Percentiles rank a stretch among this genome's conserved stretches.
phyloP scores from a whole-genome alignment of 2,888 invertebrate genomes.

The Meteorus cinctellus region DNA sequence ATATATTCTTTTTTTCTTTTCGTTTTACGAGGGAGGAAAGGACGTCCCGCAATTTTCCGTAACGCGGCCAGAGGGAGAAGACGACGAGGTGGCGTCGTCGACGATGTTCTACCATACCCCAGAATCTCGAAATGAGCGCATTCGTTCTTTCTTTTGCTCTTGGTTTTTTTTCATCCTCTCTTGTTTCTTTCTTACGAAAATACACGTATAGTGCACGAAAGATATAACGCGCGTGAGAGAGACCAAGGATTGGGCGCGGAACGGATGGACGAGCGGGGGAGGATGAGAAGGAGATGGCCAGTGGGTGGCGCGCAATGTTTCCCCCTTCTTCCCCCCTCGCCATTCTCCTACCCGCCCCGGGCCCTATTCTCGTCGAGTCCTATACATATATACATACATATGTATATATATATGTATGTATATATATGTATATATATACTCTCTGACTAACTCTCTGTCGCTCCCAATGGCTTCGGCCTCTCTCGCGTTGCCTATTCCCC shows the following conservation, averaged over 20 bases:
- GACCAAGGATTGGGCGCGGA: slow-evolving; percentile 19
- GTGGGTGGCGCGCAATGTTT: slow-evolving; percentile 61
- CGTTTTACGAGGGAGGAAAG: slow-evolving; percentile 27
- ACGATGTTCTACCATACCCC: slow-evolving; percentile 23
- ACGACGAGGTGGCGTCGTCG: slow-evolving; percentile 44
- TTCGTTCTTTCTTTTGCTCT: slow-evolving; percentile 39
- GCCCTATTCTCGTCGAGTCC: slow-evolving; percentile 47
- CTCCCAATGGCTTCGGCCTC: slow-evolving; percentile 32
- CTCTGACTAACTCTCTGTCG: slow-evolving; percentile 39
- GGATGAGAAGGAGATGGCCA: slow-evolving; percentile 58
- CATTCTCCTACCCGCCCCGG: slow-evolving; percentile 37
- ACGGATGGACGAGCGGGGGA: slow-evolving; percentile 33
- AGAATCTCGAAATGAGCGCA: slow-evolving; percentile 47
- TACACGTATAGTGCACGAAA: slow-evolving; percentile 48
- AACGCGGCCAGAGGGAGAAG: slow-evolving; percentile 46
- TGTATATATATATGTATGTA: slow-evolving; percentile 1
- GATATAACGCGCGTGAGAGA: slow-evolving; percentile 43
- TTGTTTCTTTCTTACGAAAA: slow-evolving; percentile 51
- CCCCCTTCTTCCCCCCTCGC: slow-evolving; percentile 46
- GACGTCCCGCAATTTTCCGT: slow-evolving; percentile 53
- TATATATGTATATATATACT: slow-evolving; percentile 19
- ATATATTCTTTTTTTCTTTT: slow-evolving; percentile 7
- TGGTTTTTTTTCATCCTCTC: slow-evolving; percentile 18
- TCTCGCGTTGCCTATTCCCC: slow-evolving; percentile 21
- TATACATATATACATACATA: not conserved